Evolutionary conservation across 2,888 invertebrate species (phyloP), one percentile per base, ranked within the genome.

Genomic region (Falcaria lacertinaria): DNA sequence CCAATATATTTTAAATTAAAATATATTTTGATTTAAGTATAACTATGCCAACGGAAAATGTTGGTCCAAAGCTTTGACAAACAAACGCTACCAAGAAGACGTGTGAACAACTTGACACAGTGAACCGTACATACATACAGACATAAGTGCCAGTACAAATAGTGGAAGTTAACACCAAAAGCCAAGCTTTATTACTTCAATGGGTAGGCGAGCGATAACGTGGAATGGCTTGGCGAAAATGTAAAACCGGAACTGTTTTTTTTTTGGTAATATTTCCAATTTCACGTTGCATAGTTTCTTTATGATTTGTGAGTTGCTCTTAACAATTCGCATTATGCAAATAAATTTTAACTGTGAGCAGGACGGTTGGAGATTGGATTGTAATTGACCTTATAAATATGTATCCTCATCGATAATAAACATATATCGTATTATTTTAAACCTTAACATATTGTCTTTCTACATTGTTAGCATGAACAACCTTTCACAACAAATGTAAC

Each of bases 91-190:
- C 22, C 5, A 19, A 34, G 19, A 6, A 22, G 22, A 13, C 33
- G 42, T 47, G 46, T 47, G 42, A 45, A 48, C 34, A 39, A 44
- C 50, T 50, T 48, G 49, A 54, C 50, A 45, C 34, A 36, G 47
- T 46, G 53, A 63, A 57, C 60, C 57, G 49, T 57, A 56, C 49
- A 58, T 55, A n/a, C n/a, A n/a, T n/a, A n/a, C n/a, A n/a, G n/a
- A n/a, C n/a, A n/a, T n/a, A 62, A 66, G 59, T 54, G 48, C 49
- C 53, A 45, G 52, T 44, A 54, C 52, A 66, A 63, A 66, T 52
- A 59, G 52, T 50, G 42, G 51, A 55, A 52, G 55, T 58, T 58
- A 52, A 55, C 54, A 51, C 51, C 47, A 46, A 48, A 44, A 50
- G 52, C 51, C 47, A 52, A 44, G 42, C 52, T 48, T 50, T 54